These are phyloP conservation scores for Chaetophractus vellerosus DNA, from an alignment of 2,797 vertebrate species.

Conservation along the genomic window DNA sequence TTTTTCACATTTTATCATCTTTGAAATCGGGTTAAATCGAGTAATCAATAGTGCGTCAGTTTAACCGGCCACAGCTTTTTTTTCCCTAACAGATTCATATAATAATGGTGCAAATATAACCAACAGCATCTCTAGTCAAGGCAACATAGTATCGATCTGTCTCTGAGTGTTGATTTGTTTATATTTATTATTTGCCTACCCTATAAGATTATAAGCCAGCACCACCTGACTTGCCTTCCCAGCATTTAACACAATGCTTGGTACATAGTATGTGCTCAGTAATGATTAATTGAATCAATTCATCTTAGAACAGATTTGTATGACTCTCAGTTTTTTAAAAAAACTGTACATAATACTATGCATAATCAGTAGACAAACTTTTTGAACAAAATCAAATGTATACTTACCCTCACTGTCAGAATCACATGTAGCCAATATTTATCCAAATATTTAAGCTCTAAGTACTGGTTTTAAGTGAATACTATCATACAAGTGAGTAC, in stretches of 20 bases:
- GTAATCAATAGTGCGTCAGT: neutral
- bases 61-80: neutral
- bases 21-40: neutral
- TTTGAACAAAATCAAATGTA: neutral
- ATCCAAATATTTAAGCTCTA: neutral
- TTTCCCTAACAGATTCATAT: neutral
- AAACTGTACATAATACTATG: neutral
- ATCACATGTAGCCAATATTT: neutral
- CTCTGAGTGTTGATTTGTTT: neutral
- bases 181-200: neutral
- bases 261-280: neutral
- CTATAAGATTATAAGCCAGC: neutral
- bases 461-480: constrained; percentile 51
- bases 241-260: neutral
- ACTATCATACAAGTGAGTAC: constrained; percentile 17
- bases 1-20: neutral
- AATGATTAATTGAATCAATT: neutral
- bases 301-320: neutral
- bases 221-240: neutral
- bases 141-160: neutral
- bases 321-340: neutral
- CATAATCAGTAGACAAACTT: neutral
- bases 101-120: neutral
- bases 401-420: neutral
- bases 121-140: neutral